Evolutionary conservation across 2,797 vertebrate species (phyloP).

Genomic region (Sternotherus odoratus): DNA sequence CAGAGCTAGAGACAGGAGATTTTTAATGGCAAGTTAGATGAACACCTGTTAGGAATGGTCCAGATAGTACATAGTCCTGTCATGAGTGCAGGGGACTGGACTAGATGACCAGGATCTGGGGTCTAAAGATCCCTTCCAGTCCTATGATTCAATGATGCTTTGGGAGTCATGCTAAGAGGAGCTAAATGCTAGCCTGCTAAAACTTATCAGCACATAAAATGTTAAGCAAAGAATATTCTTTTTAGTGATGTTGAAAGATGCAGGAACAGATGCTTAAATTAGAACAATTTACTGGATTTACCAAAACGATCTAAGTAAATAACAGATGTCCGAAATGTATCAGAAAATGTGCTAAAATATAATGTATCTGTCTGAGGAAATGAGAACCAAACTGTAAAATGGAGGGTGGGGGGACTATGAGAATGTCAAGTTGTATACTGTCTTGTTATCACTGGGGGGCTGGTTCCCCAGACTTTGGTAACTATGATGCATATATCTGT

Average conservation of each 20-base stretch:
- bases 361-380: neutral
- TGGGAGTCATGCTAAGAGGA: neutral
- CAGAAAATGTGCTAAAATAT: neutral
- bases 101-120: too few relatives aligned
- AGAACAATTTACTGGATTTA: neutral
- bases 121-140: too few relatives aligned
- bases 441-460: neutral
- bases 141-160: neutral
- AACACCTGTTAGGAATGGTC: too few relatives aligned
- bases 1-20: too few relatives aligned
- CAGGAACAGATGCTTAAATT: neutral
- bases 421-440: neutral
- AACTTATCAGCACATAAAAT: neutral
- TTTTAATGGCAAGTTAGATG: too few relatives aligned
- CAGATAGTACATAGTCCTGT: too few relatives aligned
- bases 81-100: too few relatives aligned
- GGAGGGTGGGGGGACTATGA: too few relatives aligned
- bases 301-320: neutral
- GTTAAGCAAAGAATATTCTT: neutral
- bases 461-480: neutral
- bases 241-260: neutral
- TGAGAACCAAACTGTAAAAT: neutral
- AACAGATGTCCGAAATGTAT: neutral
- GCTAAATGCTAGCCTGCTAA: neutral
- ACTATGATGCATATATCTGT: neutral